Evolutionary conservation across 37 sponge, comb jelly and placozoan genomes (phyloP).

Genomic region (Tethya wilhelma): DNA sequence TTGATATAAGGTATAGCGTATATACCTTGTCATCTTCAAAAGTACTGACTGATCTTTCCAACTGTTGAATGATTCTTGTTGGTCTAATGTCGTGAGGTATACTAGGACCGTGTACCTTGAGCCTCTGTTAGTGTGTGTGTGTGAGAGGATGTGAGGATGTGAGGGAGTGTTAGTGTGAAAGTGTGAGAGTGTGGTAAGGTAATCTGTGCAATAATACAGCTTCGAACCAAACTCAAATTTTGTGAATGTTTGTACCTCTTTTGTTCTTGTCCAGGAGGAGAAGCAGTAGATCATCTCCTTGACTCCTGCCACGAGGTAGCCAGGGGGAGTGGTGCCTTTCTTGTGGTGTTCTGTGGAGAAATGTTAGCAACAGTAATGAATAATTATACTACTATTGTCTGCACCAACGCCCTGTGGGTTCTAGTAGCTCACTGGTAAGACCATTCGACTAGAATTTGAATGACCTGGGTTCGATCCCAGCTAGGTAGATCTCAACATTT

Average conservation of each 20-base stretch:
- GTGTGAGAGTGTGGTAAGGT: not conserved
- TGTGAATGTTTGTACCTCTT: conserved; percentile 47
- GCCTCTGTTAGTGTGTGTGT: conserved; percentile 12
- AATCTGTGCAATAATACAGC: too few relatives aligned
- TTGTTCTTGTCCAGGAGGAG: conserved; percentile 35
- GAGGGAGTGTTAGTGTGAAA: not conserved
- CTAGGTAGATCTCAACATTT: not conserved
- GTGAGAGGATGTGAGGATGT: conserved; percentile 5
- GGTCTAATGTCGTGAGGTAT: conserved; percentile 42
- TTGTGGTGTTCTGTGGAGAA: conserved; percentile 11
- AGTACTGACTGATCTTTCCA: conserved; percentile 10
- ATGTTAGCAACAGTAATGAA: not conserved
- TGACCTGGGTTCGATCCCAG: not conserved
- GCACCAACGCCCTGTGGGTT: not conserved
- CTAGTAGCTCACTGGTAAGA: not conserved
- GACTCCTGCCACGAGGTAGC: conserved; percentile 50
- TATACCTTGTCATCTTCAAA: too few relatives aligned
- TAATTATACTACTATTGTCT: not conserved
- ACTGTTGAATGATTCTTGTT: conserved; percentile 12
- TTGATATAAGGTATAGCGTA: too few relatives aligned
- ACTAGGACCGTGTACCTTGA: conserved; percentile 22
- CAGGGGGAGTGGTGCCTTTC: conserved; percentile 16
- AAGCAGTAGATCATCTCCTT: conserved; percentile 29
- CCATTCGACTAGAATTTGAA: not conserved
- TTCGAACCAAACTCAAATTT: too few relatives aligned